Evolutionary conservation across 1,140 invertebrate genomes (phyloP), one percentile per base, ranked within the genome.

Genomic region (Nasonia longicornis): DNA sequence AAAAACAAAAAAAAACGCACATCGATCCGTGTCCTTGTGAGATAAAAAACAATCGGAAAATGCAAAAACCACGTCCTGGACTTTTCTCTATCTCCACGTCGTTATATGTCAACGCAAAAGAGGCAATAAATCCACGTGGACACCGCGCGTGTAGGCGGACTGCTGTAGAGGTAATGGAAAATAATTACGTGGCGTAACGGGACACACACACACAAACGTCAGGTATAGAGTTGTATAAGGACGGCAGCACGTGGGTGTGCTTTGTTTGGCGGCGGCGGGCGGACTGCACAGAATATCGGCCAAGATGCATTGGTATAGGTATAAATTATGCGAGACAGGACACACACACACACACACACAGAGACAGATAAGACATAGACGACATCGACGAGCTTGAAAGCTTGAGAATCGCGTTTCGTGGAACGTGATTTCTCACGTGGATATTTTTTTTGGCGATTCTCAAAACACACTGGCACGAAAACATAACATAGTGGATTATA

Each of bases 311-410:
- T 80, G n/a, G 52, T 31, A 77, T 42, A 70, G 16, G 38, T 74
- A 26, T 31, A 77, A 77, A 38, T 77, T n/a, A 80, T 48, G 79
- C 79, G 66, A 71, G 73, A 81, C 79, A 81, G 79, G 73, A 77
- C 79, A 81, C 71, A 80, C 22, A 29, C 22, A 64, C 63, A 67
- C 52, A 58, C 3, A 16, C 22, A 22, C 22, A n/a, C n/a, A n/a
- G n/a, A 22, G 22, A 22, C 16, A 52, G 3, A 4, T 58, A 58
- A 58, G 52, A 58, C 52, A 58, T 20, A 58, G 52, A 79, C 73
- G 72, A 80, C 79, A 80, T 80, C 72, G 72, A 75, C 20, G 79
- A 80, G 72, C 79, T 80, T 80, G 26, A 75, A 80, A 80, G 79
- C 79, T 58, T 58, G 52, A 73, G n/a, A 66, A 66, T 79, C 78